These are phyloP conservation scores for Portevinia maculata DNA, from an alignment of 2,888 invertebrate genomes.

Conservation along the genomic window DNA sequence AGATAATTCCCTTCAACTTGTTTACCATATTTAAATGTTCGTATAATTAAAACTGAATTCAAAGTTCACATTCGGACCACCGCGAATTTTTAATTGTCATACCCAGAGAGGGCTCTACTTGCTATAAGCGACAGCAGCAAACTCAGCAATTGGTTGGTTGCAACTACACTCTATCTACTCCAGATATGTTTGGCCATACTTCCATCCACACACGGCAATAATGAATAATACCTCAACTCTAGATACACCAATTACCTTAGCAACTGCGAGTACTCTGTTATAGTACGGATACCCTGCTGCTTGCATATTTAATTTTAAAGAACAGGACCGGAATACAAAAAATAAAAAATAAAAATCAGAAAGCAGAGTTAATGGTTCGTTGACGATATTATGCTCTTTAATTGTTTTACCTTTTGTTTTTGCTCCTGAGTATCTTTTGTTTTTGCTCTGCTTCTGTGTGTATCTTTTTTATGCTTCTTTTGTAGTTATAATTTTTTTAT, in stretches of 20 bases:
- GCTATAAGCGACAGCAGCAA: constrained; percentile 1
- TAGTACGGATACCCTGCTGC: constrained; percentile 4
- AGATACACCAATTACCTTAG: constrained; percentile 44
- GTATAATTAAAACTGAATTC: constrained; percentile 69
- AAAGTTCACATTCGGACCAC: constrained; percentile 69
- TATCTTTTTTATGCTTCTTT: constrained; percentile 11
- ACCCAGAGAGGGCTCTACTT: constrained; percentile 16
- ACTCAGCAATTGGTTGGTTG: constrained; percentile 1
- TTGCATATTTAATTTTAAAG: constrained; percentile 56
- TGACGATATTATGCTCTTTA: constrained; percentile 72
- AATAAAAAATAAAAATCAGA: constrained; percentile 42
- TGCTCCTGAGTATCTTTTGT: constrained; percentile 46
- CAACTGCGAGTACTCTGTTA: constrained; percentile 2
- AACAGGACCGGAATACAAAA: constrained; percentile 25
- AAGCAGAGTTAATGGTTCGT: constrained; percentile 68
- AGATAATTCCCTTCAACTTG: constrained; percentile 68
- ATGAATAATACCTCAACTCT: constrained; percentile 26
- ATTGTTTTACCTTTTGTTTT: constrained; percentile 67
- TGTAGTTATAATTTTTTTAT: constrained; percentile 2
- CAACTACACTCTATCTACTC: constrained; percentile 31
- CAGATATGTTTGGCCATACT: constrained; percentile 46
- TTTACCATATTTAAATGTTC: constrained; percentile 67
- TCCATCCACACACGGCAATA: constrained; percentile 12
- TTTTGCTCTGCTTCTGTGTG: constrained; percentile 5
- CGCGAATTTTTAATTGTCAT: constrained; percentile 40